Evolutionary conservation across 2,888 invertebrate genomes (phyloP), one percentile per base, ranked within the genome.

Genomic region (Heliconius aoede): DNA sequence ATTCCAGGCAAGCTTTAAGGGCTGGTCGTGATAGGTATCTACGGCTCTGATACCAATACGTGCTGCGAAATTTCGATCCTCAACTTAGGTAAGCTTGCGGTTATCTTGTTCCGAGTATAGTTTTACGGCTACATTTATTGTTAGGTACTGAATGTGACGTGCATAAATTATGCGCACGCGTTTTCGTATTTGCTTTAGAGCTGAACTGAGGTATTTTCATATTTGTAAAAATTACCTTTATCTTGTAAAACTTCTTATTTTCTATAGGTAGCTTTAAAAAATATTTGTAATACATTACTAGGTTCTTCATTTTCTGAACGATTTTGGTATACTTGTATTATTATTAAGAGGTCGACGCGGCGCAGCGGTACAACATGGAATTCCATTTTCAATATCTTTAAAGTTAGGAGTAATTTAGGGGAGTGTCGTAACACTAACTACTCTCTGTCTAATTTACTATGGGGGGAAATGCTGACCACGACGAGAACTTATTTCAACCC

Each of bases 1-100:
- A 92, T 92, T 89, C 91, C 83, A 85, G 86, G 87, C 89, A 89
- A 92, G 91, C 84, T 90, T 91, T 88, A 84, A 85, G 87, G 87
- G 84, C 84, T 84, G 85, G 85, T 84, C 88, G 86, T 88, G 90
- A 91, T 91, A 90, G 88, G 87, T 90, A 91, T 91, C 89, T 87
- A 85, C 82, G 24, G 13, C 9, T 64, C 5, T n/a, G 64, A 64
- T 64, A 64, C 82, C 81, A 82, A 83, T 87, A 89, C 88, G 89
- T 90, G 88, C 85, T 83, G 80, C 76, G 86, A 80, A 80, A 80
- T 77, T 77, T 69, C 76, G 72, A 78, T 78, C 74, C 32, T 69
- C 74, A 78, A 78, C 64, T 13, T 15, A 64, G 36, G 36, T 32
- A 36, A 32, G 76, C 74, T 73, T 68, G 72, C 36, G 78, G 60